Percentiles rank a stretch among this genome's conserved stretches.
Evolutionary conservation across 2,797 vertebrate genomes (phyloP).

Genomic region (Gymnothorax reevesii): DNA sequence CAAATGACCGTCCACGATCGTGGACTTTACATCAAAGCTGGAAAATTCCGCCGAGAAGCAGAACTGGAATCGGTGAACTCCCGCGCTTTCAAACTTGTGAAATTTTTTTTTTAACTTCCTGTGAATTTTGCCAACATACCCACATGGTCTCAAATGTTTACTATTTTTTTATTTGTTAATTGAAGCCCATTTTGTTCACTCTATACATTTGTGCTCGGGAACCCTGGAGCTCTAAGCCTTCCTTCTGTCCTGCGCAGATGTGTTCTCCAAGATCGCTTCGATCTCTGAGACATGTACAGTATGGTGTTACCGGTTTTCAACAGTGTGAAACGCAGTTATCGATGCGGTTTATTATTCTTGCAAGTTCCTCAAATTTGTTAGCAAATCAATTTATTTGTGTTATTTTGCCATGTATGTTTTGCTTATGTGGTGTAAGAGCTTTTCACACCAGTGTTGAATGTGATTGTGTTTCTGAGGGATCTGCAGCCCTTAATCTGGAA

Average conservation of each 20-base stretch:
- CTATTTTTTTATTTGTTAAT: not conserved
- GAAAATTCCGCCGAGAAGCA: slow-evolving; percentile 12
- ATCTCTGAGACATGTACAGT: slow-evolving; percentile 48
- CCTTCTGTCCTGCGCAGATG: slow-evolving; percentile 14
- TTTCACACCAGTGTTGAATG: slow-evolving; percentile 46
- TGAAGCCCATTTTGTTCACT: not conserved
- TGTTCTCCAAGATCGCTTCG: slow-evolving; percentile 18
- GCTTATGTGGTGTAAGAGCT: slow-evolving; percentile 44
- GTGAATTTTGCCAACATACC: slow-evolving; percentile 26
- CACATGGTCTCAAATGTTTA: slow-evolving; percentile 2
- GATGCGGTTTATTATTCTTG: slow-evolving; percentile 40
- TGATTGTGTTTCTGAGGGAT: slow-evolving; percentile 7
- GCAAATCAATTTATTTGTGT: slow-evolving; percentile 41
- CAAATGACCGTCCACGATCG: slow-evolving; percentile 23
- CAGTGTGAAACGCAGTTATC: slow-evolving; percentile 31
- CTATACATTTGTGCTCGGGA: not conserved
- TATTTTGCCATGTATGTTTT: slow-evolving; percentile 52
- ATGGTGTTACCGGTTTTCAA: slow-evolving; percentile 35
- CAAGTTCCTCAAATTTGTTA: slow-evolving; percentile 43
- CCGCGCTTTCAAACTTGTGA: not conserved
- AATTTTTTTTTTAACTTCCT: slow-evolving; percentile 7
- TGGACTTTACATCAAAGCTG: slow-evolving; percentile 21
- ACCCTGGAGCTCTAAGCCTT: slow-evolving; percentile 12
- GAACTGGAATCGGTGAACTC: slow-evolving; percentile 25
- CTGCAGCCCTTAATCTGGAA: slow-evolving; percentile 46